Evolutionary conservation across 1,140 invertebrate species (phyloP), one percentile per base, ranked within the genome.

Genomic region (Papilio xuthus): DNA sequence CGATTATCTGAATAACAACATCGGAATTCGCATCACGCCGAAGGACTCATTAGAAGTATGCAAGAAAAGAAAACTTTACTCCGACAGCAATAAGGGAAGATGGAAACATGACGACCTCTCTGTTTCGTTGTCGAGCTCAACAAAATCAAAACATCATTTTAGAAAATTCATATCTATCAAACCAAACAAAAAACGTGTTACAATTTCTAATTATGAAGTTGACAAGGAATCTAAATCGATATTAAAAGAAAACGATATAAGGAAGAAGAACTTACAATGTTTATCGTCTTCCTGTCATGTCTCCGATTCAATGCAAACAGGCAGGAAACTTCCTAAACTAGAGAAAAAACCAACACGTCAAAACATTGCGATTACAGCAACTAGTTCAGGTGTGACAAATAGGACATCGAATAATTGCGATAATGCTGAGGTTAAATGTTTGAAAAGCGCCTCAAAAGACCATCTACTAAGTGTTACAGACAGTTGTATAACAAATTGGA

Each of bases 41-140:
- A 92, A 92, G 79, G 90, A 92, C 81, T 92, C 91, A 0, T 56
- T 90, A 6, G 88, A 90, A 82, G 91, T 92, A n/a, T 86, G 81
- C 47, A 91, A 86, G 77, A 86, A 79, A 56, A 80, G 91, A 60
- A 88, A 85, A 78, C 71, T 88, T 10, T 89, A 92, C 47, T 86
- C 87, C 37, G 23, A 32, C 3, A 86, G 83, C 23, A 83, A 86
- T 56, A 90, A 85, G 76, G 81, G 83, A 2, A 87, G 84, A 71
- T 92, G 90, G 90, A 23, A 73, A 26, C 12, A 32, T 6, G 78
- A 80, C 60, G 76, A 79, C 32, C 15, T 70, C 32, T 63, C 74
- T 6, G 26, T 75, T 1, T 53, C 72, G 28, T 7, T 60, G 28
- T 76, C 74, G 32, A 26, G 28, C n/a, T 60, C 23, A 13, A 41